Percentiles rank a stretch among this genome's conserved stretches.
Conservation (phyloP, 1,140 invertebrate genomes). For the Cotesia vestalis region DNA sequence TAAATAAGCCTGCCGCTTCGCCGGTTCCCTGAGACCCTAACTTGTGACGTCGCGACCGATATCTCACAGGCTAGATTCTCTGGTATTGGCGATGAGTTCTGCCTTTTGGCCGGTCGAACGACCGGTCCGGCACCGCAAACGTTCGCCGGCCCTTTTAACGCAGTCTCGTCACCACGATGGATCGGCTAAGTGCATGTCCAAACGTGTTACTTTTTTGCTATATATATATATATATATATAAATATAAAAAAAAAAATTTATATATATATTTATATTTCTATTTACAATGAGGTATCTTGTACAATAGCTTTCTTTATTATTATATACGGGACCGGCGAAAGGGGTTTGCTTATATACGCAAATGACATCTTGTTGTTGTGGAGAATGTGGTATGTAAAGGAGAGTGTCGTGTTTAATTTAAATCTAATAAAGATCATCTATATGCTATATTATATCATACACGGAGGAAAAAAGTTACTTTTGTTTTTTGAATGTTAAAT, state of each 20-base stretch:
- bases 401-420: too few species aligned
- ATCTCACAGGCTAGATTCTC: conserved; percentile 78
- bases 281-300: too few species aligned
- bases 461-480: too few species aligned
- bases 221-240: neutral
- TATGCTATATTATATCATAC: too few species aligned
- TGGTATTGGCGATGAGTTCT: conserved; percentile 72
- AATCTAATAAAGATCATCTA: too few species aligned
- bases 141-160: conserved; percentile 28
- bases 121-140: conserved; percentile 23
- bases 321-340: too few species aligned
- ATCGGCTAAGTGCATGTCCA: conserved; percentile 22
- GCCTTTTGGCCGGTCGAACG: conserved; percentile 48
- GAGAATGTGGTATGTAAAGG: too few species aligned
- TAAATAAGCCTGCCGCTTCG: conserved; percentile 64
- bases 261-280: too few species aligned
- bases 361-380: too few species aligned
- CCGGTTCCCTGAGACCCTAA: conserved; percentile 81
- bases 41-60: conserved; percentile 73
- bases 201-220: neutral
- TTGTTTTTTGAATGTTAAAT: too few species aligned
- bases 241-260: conserved; percentile 11
- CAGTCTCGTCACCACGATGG: conserved; percentile 31
- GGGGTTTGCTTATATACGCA: too few species aligned
- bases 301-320: too few species aligned